Evolutionary conservation across 1,140 invertebrate genomes (phyloP), one percentile per base, ranked within the genome.

Genomic region (Neuroterus valhalla): DNA sequence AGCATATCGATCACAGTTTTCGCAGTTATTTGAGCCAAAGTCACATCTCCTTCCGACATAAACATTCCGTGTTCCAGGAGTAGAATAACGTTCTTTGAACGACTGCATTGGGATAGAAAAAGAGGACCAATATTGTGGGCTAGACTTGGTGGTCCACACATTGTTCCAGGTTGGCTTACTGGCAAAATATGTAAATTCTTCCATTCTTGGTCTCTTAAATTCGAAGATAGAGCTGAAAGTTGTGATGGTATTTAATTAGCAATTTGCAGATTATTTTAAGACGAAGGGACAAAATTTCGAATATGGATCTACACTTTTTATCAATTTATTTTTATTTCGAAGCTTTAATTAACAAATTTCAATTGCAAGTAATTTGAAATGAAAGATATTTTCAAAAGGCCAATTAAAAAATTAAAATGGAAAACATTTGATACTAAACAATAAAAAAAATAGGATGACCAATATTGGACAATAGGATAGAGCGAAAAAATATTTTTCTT

Each of bases 1-100:
- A 90, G 70, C 86, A 90, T 89, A 17, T 90, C 87, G 11, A 90
- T 76, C 12, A 90, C 85, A 19, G 86, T 87, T 82, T 87, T 90
- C 19, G 88, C 87, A 68, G 87, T 86, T 74, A 88, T 86, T 76
- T 89, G 89, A 48, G 84, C 86, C 1, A 89, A 72, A 4, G 84
- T 78, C 48, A 89, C 75, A 66, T 90, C 89, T 23, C 86, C 81
- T 70, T 90, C 89, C 0, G 87, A 87, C 88, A 90, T 89, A 15
- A 82, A 85, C 14, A 73, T 76, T 14, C 81, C 84, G 66, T 90
- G 86, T 21, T 90, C 89, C 68, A 90, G 75, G 3, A 90, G 70
- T 4, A 90, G 42, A 62, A 90, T 82, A 2, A 90, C 84, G 70
- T 89, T 90, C 77, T 89, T 90, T 2, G 83, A 76, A 26, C 79